Percentiles rank a stretch among this genome's conserved stretches.
Conservation (phyloP, 2,113 vertebrate genomes). For the Aptenodytes forsteri region DNA sequence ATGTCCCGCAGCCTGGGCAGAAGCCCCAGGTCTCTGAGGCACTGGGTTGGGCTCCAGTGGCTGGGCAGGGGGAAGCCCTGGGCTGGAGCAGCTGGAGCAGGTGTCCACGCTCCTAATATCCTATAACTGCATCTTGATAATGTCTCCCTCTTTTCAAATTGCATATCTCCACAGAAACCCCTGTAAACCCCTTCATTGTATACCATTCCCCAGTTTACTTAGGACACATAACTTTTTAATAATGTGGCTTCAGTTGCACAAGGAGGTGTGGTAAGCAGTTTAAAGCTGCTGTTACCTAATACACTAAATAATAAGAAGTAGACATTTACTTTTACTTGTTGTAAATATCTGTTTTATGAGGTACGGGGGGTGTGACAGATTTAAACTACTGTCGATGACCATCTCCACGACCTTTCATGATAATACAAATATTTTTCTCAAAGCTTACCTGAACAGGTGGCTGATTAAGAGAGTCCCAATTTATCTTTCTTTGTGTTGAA, state of each 20-base stretch:
- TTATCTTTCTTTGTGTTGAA: neutral
- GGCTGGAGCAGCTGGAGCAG: neutral
- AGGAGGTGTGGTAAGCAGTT: neutral
- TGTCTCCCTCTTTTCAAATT: neutral
- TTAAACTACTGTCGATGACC: neutral
- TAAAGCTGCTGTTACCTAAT: neutral
- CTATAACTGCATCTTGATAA: neutral
- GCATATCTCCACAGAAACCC: neutral
- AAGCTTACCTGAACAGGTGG: neutral
- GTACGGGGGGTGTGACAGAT: neutral
- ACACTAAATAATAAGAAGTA: neutral
- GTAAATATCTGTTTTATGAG: neutral
- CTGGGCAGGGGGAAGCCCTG: fast-evolving
- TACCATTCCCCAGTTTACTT: neutral
- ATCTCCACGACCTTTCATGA: neutral
- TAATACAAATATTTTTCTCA: neutral
- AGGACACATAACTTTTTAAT: neutral
- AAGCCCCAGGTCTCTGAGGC: too few species aligned
- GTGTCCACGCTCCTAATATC: neutral
- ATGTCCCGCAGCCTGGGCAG: fast-evolving
- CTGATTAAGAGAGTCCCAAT: neutral
- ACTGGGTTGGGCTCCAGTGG: fast-evolving
- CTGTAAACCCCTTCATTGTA: neutral
- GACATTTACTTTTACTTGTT: neutral
- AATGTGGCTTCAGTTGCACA: neutral